Conservation (phyloP, 2,888 invertebrate genomes). For the Lottia gigantea region DNA sequence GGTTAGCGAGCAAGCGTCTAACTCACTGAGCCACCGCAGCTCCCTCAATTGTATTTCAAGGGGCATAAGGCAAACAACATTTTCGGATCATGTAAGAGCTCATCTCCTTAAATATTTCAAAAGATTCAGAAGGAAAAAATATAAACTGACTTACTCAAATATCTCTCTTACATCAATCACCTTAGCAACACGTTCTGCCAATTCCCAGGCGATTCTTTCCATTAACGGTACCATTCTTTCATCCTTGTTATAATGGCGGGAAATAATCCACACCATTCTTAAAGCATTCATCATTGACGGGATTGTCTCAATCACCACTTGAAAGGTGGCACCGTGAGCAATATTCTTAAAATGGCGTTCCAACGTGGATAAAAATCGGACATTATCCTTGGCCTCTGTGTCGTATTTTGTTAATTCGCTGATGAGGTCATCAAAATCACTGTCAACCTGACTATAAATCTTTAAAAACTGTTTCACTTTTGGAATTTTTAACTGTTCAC, state of each 20-base stretch:
- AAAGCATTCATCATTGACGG: constrained; percentile 85
- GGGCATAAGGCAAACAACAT: no score
- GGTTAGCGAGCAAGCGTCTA: no score
- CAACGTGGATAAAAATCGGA: constrained; percentile 80
- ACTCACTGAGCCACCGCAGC: no score
- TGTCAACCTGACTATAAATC: constrained; percentile 71
- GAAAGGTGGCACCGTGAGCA: constrained; percentile 78
- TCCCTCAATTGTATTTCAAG: no score
- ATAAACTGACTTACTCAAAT: constrained; percentile 77
- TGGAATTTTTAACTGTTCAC: constrained; percentile 84
- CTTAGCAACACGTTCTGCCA: constrained; percentile 81
- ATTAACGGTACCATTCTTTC: constrained; percentile 87
- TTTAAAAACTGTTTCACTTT: constrained; percentile 75
- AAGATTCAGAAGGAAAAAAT: no score
- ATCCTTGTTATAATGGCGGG: constrained; percentile 84
- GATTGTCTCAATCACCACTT: constrained; percentile 79
- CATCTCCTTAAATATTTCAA: no score
- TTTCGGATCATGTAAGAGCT: no score
- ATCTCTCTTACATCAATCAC: constrained; percentile 79
- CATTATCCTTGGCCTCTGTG: constrained; percentile 81
- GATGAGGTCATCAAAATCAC: constrained; percentile 75
- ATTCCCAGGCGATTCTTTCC: constrained; percentile 84
- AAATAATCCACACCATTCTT: constrained; percentile 91
- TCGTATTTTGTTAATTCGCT: constrained; percentile 77
- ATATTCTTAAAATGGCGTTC: constrained; percentile 82